These are phyloP conservation scores for Acrobasis consociella DNA, from an alignment of 2,888 invertebrate genomes.

Conservation along the genomic window DNA sequence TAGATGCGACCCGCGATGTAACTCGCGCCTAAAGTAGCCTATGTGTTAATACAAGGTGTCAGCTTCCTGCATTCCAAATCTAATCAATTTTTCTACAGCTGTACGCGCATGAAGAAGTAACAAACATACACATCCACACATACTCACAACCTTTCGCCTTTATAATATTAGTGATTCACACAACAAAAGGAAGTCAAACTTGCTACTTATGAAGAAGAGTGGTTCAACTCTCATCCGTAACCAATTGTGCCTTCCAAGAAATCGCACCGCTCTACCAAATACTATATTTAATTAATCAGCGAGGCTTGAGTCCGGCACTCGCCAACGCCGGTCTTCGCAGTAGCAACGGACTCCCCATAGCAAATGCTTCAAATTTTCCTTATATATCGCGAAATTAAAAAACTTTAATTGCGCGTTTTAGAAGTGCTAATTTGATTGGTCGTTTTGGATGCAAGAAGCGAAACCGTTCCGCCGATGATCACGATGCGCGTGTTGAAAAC, in stretches of 20 bases:
- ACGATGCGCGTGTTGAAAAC: slow-evolving; percentile 12
- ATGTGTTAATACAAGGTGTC: no score
- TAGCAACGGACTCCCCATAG: slow-evolving; percentile 74
- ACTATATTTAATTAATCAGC: slow-evolving; percentile 61
- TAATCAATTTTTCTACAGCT: no score
- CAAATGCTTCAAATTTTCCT: neutral
- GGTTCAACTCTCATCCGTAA: slow-evolving; percentile 46
- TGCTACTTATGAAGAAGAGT: slow-evolving; percentile 77
- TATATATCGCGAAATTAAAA: slow-evolving; percentile 42
- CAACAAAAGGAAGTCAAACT: slow-evolving; percentile 75
- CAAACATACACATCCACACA: no score
- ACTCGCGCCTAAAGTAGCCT: no score
- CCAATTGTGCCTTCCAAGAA: slow-evolving; percentile 38
- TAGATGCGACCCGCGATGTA: no score
- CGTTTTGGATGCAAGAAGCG: slow-evolving; percentile 33
- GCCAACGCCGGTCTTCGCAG: slow-evolving; percentile 75
- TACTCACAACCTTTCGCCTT: no score
- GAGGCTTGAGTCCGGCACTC: slow-evolving; percentile 77
- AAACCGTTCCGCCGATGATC: slow-evolving; percentile 40
- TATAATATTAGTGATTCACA: neutral
- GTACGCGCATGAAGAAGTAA: no score
- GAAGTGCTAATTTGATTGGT: slow-evolving; percentile 49
- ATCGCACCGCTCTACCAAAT: slow-evolving; percentile 67
- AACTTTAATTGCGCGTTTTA: slow-evolving; percentile 58
- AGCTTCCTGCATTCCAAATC: no score